phyloP scores from a whole-genome alignment of 2,113 vertebrate species.

The Crypturellus undulatus region DNA sequence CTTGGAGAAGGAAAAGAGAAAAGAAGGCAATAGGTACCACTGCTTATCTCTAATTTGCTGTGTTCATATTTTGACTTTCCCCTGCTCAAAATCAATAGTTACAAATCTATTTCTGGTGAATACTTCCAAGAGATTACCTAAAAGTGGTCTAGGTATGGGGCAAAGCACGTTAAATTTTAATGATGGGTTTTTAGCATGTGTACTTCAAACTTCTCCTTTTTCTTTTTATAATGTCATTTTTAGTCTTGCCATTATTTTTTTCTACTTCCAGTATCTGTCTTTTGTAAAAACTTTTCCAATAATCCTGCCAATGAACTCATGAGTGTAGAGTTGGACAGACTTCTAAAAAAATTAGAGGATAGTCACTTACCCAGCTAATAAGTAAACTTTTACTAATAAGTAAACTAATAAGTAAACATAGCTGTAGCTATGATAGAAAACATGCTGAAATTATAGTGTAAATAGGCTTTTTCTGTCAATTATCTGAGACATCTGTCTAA shows the following conservation, averaged over 20 bases:
- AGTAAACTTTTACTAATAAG: background rate
- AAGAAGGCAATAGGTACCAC: background rate
- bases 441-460: background rate
- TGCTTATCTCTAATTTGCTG: background rate
- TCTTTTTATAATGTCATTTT: background rate
- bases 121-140: background rate
- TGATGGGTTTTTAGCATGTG: background rate
- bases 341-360: background rate
- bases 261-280: background rate
- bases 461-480: background rate
- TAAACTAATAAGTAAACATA: background rate
- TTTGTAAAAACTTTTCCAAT: background rate
- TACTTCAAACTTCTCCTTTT: background rate
- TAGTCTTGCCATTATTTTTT: background rate
- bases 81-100: background rate
- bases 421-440: background rate
- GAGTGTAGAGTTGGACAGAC: background rate
- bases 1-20: background rate
- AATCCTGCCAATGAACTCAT: background rate
- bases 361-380: no score
- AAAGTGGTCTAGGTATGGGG: background rate
- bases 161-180: background rate
- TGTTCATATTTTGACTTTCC: background rate
- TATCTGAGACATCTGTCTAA: background rate
- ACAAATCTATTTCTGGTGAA: background rate